These are phyloP conservation scores for Masnerella sp. DNA, from an alignment of 2,888 invertebrate species.

Conservation along the genomic window DNA sequence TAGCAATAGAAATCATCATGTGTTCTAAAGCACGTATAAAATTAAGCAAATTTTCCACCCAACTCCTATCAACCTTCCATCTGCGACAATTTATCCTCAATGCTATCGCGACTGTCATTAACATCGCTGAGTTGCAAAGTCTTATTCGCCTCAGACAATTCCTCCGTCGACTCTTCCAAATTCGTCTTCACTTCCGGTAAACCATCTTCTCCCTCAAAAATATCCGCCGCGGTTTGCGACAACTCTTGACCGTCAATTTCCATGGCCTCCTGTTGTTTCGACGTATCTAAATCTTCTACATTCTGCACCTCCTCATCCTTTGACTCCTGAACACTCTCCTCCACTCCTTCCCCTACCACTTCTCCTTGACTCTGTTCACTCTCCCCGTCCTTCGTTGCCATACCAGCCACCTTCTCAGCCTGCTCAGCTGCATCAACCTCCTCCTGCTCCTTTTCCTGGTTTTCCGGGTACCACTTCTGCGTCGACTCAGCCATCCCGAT, in stretches of 20 bases:
- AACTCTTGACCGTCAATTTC: constrained; percentile 62
- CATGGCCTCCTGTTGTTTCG: constrained; percentile 10
- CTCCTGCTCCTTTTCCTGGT: constrained; percentile 21
- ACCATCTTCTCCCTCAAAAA: constrained; percentile 63
- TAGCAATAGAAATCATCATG: constrained; percentile 2
- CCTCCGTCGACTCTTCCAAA: constrained; percentile 68
- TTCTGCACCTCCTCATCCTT: constrained; percentile 31
- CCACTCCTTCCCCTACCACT: constrained; percentile 41
- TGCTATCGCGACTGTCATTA: constrained; percentile 75
- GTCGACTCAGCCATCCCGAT: constrained; percentile 65
- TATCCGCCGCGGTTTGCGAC: constrained; percentile 66
- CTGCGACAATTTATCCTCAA: constrained; percentile 75
- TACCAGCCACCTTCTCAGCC: constrained; percentile 13
- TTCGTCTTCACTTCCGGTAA: constrained; percentile 5
- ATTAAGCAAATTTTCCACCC: neutral
- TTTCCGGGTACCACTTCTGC: constrained; percentile 57
- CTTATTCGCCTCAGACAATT: constrained; percentile 65
- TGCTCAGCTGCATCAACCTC: constrained; percentile 10
- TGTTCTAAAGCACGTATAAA: constrained; percentile 10
- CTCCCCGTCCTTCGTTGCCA: constrained; percentile 13
- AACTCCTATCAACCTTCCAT: constrained; percentile 72
- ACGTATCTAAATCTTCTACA: constrained; percentile 30
- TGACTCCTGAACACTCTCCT: constrained; percentile 12
- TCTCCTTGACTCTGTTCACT: no score
- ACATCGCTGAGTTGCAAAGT: constrained; percentile 74